Evolutionary conservation across 2,888 invertebrate genomes (phyloP), one percentile per base, ranked within the genome.

Genomic region (Microplitis manilae): DNA sequence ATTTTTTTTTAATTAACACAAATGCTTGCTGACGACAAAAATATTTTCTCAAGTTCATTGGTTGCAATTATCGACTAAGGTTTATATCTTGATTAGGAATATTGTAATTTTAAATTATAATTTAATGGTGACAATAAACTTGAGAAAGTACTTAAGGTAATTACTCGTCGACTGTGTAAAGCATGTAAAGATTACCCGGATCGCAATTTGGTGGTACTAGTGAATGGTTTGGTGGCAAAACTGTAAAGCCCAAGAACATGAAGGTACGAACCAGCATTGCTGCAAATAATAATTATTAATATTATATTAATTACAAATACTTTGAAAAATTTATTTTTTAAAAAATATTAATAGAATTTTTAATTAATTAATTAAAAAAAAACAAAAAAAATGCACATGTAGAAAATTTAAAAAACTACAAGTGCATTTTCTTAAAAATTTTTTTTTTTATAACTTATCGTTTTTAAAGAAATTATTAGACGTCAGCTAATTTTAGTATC

Each of bases 211-310:
- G 92, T 80, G 95, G 95, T 85, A 95, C 93, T 88, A 95, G 91
- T 76, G 93, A 93, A 81, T 97, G 95, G 83, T 93, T 95, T 67
- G 98, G 96, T 64, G 96, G 94, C 87, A 98, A 92, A 79, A 96
- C 93, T 83, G 94, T 94, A 92, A 98, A 98, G 79, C 98, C 98
- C 92, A 98, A 94, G 91, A 97, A 98, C 95, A 97, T 97, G 93
- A 98, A 98, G 59, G 98, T 97, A 85, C 98, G 95, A 82, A 98
- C 94, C 86, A 98, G 92, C 84, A 95, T 94, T 73, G 95, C 95
- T 93, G 91, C 50, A 90, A 87, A 79, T n/a, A 80, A 81, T 79
- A 68, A 77, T 59, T 6, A 9, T 39, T 62, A 9, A 59, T 15
- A 1, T 40, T n/a, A 1, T 0, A 9, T 2, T 30, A 30, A 30